Evolutionary conservation across 2,797 vertebrate genomes (phyloP), one percentile per base, ranked within the genome.

Genomic region (Ispidina picta): DNA sequence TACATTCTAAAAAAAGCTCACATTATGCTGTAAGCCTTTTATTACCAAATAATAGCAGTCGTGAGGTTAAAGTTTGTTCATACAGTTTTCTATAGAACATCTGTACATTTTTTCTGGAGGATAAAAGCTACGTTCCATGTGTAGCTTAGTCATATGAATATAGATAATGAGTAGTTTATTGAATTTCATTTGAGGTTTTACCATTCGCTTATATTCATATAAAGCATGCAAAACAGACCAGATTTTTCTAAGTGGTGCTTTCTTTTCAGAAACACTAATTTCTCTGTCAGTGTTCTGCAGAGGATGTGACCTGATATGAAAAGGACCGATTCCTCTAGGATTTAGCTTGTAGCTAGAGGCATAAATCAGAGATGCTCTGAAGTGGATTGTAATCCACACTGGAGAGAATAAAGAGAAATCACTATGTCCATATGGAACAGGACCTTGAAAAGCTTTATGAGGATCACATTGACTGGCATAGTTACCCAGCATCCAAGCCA

Each of bases 21-120:
- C 95, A 96, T 97, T 97, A 95, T 97, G 96, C 96, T 95, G 95
- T 97, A 95, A 97, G 95, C 96, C 95, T 97, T 97, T 97, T 96
- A 96, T 97, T 92, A 95, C 86, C 95, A 97, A 96, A 97, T 96
- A 97, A 97, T 97, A 95, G 96, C 96, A 96, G 95, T 94, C 95
- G 86, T 92, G 94, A 97, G 96, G 96, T 97, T 97, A 96, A 96
- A 96, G 96, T 97, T 96, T 97, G 70, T 94, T 97, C 95, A 70
- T 88, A 89, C 86, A 75, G 70, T 96, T 96, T 97, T 96, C 94
- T 95, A 95, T 86, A 77, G 95, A 96, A 94, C 92, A 97, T 96
- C 95, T 96, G 93, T 96, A 96, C 90, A 86, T 77, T 97, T 96
- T 95, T 93, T 81, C 75, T 71, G 83, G 90, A 86, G 90, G 89